Base-by-base conservation (phyloP, 2,888 invertebrate genomes). In the Acanthosoma haemorrhoidale region DNA sequence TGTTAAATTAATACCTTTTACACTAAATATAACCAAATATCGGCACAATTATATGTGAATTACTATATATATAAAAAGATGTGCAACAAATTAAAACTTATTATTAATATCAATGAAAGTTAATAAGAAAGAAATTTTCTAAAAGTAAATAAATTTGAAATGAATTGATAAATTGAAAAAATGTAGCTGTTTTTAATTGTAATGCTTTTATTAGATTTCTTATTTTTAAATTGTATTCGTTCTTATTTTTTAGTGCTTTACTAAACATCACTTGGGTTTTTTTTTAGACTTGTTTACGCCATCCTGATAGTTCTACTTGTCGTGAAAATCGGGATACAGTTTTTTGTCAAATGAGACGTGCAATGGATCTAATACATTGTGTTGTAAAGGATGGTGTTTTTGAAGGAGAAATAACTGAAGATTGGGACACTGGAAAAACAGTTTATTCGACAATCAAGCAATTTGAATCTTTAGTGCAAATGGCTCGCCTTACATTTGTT, bases 251-350 rank as follows among this genome's bases (percentile, higher is more conserved):
- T 16, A 16, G n/a, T 34, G 1, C 32, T 36, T 36, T 36, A 36
- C 39, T 51, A 6, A 2, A 21, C 43, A 18, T 1, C 6, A 18
- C n/a, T n/a, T n/a, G n/a, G n/a, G 2, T 25, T 32, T 67, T 71
- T 21, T 75, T 75, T n/a, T 79, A 92, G 91, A 90, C 96, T 16
- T 94, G 95, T 79, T 83, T 98, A 74, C 85, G 96, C 77, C 97
- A 98, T 82, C 95, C 96, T 18, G 95, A 96, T 76, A 93, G 95
- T 80, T 88, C 90, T 61, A 89, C 94, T 68, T 94, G 97, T 0
- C 87, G 93, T 74, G 95, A 96, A 81, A 98, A 96, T 81, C 86
- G 98, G 8, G 97, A 98, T 80, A 96, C 96, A 0, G 96, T 99
- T 58, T 98, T 98, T 83, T 94, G 94, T 79, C 96, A 96, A 82